Evolutionary conservation across 2,888 invertebrate species (phyloP).

Genomic region (Marasmarcha lunaedactyla): DNA sequence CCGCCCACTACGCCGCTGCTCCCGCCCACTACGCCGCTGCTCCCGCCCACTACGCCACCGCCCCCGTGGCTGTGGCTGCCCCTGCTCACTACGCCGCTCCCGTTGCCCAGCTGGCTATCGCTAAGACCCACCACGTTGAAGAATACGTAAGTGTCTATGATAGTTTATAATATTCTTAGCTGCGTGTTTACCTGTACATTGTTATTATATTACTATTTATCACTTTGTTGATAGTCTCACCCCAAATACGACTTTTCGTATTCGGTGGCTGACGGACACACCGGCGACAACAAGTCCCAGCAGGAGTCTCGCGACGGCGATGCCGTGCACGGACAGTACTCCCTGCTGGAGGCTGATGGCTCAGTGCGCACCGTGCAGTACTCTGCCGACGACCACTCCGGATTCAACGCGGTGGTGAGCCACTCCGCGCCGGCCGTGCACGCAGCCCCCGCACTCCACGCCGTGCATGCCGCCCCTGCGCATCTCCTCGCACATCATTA

Average conservation of each 20-base stretch:
- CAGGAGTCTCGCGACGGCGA: conserved; percentile 60
- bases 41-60: conserved; percentile 16
- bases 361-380: conserved; percentile 60
- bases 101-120: conserved; percentile 25
- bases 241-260: conserved; percentile 49
- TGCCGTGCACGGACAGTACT: conserved; percentile 58
- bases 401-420: conserved; percentile 42
- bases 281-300: conserved; percentile 62
- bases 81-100: conserved; percentile 25
- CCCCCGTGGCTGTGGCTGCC: conserved; percentile 27
- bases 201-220: too few relatives aligned
- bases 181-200: conserved; percentile 3
- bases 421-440: conserved; percentile 27
- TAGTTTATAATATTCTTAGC: neutral
- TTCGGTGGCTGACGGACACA: conserved; percentile 59
- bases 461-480: too few relatives aligned
- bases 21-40: conserved; percentile 34
- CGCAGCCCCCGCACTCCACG: conserved; percentile 21
- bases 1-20: conserved; percentile 21
- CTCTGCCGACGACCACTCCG: conserved; percentile 56
- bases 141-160: conserved; percentile 31
- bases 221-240: too few relatives aligned
- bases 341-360: conserved; percentile 59
- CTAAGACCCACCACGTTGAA: conserved; percentile 30
- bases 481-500: conserved; percentile 13